Evolutionary conservation across 2,113 vertebrate genomes (phyloP).

Genomic region (Zingel zingel): DNA sequence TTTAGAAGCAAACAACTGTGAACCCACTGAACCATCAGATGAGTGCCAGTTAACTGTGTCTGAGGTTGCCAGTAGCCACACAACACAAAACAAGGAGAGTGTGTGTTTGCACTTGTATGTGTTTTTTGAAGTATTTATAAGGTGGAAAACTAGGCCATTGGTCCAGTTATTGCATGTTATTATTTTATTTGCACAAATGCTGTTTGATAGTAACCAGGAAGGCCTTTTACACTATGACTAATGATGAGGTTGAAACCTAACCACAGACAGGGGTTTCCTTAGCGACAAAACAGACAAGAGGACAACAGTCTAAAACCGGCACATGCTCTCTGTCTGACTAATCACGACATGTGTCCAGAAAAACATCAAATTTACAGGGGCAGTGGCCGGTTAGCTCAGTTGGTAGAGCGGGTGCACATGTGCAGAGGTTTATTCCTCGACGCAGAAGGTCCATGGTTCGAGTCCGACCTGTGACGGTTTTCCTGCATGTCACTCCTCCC

Average conservation of each 20-base stretch:
- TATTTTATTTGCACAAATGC: not conserved
- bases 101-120: not conserved
- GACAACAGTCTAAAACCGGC: constrained; percentile 26
- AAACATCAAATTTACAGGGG: not conserved
- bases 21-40: constrained; percentile 15
- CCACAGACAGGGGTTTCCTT: constrained; percentile 47
- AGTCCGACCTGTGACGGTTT: no score
- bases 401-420: no score
- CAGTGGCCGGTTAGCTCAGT: no score
- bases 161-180: not conserved
- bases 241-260: not conserved
- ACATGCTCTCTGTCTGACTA: constrained; percentile 14
- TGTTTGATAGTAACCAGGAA: not conserved
- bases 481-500: no score
- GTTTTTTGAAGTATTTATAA: not conserved
- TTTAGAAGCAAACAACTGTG: not conserved
- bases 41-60: not conserved
- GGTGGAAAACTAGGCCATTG: not conserved
- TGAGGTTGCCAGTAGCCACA: constrained; percentile 9
- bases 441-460: no score
- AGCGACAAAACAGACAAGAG: constrained; percentile 48
- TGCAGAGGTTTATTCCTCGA: no score
- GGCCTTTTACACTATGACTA: not conserved
- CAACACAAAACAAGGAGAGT: constrained; percentile 8
- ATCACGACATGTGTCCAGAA: not conserved